Base-by-base conservation (phyloP, 1,140 invertebrate genomes). In the Aphis gossypii region DNA sequence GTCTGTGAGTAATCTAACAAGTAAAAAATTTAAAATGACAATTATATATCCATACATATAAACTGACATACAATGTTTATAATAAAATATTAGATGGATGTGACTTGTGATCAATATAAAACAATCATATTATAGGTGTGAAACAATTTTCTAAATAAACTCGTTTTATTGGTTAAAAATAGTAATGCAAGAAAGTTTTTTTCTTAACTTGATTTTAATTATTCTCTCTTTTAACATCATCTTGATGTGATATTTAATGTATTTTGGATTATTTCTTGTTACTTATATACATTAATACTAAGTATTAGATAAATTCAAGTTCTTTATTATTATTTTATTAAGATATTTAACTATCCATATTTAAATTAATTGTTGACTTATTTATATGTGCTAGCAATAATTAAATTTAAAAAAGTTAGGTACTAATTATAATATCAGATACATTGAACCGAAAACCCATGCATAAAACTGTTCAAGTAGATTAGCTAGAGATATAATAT, bases 101-200 rank as follows among this genome's bases (percentile, higher is more conserved):
- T 68, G 60, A 68, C 60, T 68, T 68, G 60, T n/a, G n/a, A n/a
- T 35, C 60, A n/a, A 76, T 76, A n/a, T 76, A 35, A 76, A 76
- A 76, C 60, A n/a, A 76, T 76, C 18, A 76, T 76, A 76, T 76
- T 23, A n/a, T n/a, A 76, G 60, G 60, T 18, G 46, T 60, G 41
- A 18, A 60, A 90, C n/a, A 44, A 90, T 90, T 44, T 90, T 90
- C 89, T 90, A 90, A 44, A 90, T n/a, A 90, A 90, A 90, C 89
- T 68, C 54, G 56, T 90, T 90, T 44, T 90, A 38, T 90, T 14
- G 23, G 38, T 68, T 60, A 60, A 60, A 23, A 21, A 60, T 30
- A 88, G 87, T 38, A 5, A 41, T 11, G 35, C 25, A 90, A 41
- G 56, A 90, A 90, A 60, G 56, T 90, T 60, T 68, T 60, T 90